phyloP scores from a whole-genome alignment of 2,888 invertebrate species.

The Rhingia rostrata region DNA sequence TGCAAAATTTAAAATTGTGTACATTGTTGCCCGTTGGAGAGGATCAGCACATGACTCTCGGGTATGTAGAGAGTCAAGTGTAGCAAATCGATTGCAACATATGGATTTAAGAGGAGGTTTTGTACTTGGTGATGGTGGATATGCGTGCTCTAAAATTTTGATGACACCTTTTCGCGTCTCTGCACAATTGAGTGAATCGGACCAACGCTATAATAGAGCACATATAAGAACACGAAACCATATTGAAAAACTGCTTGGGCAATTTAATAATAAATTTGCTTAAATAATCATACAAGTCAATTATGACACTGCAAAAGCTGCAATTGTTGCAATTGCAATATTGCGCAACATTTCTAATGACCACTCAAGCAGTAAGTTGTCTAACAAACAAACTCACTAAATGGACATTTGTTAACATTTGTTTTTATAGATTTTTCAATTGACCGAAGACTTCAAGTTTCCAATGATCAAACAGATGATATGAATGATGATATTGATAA shows the following conservation, averaged over 20 bases:
- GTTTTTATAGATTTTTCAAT: no score
- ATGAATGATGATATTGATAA: no score
- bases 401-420: no score
- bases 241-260: background rate
- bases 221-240: background rate
- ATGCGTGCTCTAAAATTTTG: background rate
- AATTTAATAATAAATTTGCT: background rate
- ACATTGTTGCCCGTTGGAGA: background rate
- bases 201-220: background rate
- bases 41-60: background rate
- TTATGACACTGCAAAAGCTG: constrained; percentile 5
- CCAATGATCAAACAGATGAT: no score
- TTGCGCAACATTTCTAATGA: background rate
- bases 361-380: background rate
- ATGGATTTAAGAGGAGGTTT: background rate
- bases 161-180: background rate
- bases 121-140: background rate
- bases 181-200: background rate
- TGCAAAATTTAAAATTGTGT: background rate
- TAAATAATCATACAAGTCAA: background rate
- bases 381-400: no score
- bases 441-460: no score
- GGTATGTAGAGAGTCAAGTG: background rate
- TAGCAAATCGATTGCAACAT: background rate
- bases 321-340: background rate